A percentile compares a stretch with the other conserved stretches of the same genome.
Evolutionary conservation across 2,113 vertebrate species (phyloP).

Genomic region (Perognathus longimembris): DNA sequence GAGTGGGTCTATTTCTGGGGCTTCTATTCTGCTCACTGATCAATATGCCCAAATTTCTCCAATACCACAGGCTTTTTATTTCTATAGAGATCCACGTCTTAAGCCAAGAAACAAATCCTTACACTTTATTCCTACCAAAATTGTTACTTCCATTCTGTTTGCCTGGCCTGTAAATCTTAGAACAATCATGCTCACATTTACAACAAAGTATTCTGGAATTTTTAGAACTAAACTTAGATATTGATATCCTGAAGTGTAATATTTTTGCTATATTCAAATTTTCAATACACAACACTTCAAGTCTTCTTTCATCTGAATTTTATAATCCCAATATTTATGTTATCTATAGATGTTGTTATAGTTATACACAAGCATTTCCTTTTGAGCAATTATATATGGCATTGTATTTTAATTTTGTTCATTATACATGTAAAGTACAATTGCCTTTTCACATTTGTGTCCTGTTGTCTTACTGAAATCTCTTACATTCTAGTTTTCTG

Average conservation of each 20-base stretch:
- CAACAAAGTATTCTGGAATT: neutral
- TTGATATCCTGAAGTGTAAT: neutral
- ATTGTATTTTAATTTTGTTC: too few relatives aligned
- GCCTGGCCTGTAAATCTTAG: neutral
- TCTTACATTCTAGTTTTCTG: neutral
- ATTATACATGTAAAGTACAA: too few relatives aligned
- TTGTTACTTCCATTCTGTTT: neutral
- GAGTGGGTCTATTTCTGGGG: too few relatives aligned
- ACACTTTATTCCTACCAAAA: neutral
- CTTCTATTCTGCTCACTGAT: neutral
- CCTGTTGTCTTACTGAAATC: neutral
- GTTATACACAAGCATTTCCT: too few relatives aligned
- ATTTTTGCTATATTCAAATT: neutral
- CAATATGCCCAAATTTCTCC: neutral
- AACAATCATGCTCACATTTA: neutral
- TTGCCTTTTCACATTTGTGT: neutral
- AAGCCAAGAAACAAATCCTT: neutral
- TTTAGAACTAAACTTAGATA: neutral
- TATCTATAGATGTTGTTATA: too few relatives aligned
- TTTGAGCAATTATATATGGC: too few relatives aligned
- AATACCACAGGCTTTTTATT: neutral
- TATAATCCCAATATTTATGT: too few relatives aligned
- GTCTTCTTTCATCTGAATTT: neutral
- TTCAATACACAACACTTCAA: neutral
- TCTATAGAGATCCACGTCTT: neutral